Percentiles rank a stretch among this genome's conserved stretches.
Evolutionary conservation across 2,113 vertebrate species (phyloP).

Genomic region (Aspidoscelis tigris): DNA sequence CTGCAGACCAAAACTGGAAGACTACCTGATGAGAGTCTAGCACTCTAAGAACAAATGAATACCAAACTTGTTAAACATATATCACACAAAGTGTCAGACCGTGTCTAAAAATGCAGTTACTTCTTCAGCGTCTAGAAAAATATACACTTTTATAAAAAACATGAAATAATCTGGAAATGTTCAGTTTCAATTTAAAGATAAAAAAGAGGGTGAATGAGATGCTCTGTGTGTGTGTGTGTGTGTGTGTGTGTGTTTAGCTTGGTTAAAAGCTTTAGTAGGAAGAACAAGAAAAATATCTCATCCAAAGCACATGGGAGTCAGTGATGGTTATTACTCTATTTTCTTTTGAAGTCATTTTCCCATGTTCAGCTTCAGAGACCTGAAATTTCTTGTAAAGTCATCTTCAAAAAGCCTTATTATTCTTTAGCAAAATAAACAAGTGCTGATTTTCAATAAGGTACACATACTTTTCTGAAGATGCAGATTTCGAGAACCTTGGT

Average conservation of each 20-base stretch:
- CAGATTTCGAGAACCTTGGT: neutral
- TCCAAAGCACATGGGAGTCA: conserved; percentile 35
- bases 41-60: neutral
- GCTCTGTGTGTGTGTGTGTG: no score
- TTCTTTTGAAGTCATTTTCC: conserved; percentile 55
- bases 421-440: conserved; percentile 17
- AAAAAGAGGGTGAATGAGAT: neutral
- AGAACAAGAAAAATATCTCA: conserved; percentile 29
- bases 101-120: neutral
- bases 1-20: no score
- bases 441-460: conserved; percentile 22
- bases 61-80: no score
- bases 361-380: conserved; percentile 26
- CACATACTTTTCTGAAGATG: neutral
- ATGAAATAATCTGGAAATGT: conserved; percentile 35
- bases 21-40: no score
- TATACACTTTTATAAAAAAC: neutral
- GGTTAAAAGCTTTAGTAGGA: conserved; percentile 21
- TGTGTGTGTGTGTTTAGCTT: conserved; percentile 16
- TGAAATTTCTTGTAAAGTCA: conserved; percentile 12
- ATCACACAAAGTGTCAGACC: neutral
- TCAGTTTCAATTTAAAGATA: conserved; percentile 30
- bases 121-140: fast-evolving
- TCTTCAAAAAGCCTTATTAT: conserved; percentile 34
- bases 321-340: conserved; percentile 40